Evolutionary conservation across 2,797 vertebrate genomes (phyloP).

Genomic region (Sciaenops ocellatus): DNA sequence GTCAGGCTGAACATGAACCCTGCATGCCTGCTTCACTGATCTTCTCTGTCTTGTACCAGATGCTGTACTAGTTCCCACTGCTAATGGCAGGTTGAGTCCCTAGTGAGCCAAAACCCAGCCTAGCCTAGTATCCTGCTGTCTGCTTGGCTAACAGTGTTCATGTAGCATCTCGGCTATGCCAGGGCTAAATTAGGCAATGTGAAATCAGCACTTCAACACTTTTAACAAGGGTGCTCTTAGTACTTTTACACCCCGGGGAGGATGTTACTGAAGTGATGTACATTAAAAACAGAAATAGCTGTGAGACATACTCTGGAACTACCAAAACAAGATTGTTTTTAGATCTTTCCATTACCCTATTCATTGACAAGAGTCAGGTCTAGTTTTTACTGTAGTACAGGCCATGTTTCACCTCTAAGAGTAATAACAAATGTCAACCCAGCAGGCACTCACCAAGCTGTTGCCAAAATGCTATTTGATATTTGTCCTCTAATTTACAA

Average conservation of each 20-base stretch:
- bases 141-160: constrained; percentile 76
- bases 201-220: constrained; percentile 73
- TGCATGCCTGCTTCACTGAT: constrained; percentile 54
- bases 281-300: constrained; percentile 62
- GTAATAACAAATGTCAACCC: constrained; percentile 51
- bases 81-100: constrained; percentile 76
- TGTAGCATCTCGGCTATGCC: constrained; percentile 71
- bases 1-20: constrained; percentile 56
- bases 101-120: constrained; percentile 66
- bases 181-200: constrained; percentile 71
- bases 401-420: constrained; percentile 50
- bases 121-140: constrained; percentile 69
- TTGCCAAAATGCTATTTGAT: constrained; percentile 51
- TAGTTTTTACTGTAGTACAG: constrained; percentile 22
- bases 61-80: constrained; percentile 66
- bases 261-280: constrained; percentile 54
- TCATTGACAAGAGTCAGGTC: constrained; percentile 30
- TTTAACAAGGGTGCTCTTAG: constrained; percentile 65
- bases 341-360: constrained; percentile 20
- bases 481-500: constrained; percentile 41
- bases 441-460: constrained; percentile 40
- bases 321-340: constrained; percentile 42
- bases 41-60: constrained; percentile 60
- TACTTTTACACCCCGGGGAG: constrained; percentile 54
- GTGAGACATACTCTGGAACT: constrained; percentile 34